Percentiles rank a stretch among this genome's conserved stretches.
These are phyloP conservation scores for Ochropleura plecta DNA, from an alignment of 2,888 invertebrate species.

Conservation along the genomic window DNA sequence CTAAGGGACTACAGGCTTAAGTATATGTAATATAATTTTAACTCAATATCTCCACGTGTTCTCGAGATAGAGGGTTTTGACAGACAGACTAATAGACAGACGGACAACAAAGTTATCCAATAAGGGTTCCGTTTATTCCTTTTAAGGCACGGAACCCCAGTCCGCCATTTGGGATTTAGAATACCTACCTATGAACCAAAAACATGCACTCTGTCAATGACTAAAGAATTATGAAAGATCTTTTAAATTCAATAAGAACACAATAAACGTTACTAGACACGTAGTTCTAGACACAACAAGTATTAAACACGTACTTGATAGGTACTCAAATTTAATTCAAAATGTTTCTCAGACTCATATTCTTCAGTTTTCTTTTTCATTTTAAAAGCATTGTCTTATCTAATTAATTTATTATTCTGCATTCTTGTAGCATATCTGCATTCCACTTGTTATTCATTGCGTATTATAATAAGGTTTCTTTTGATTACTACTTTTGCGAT, in stretches of 20 bases:
- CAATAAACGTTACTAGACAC: slow-evolving; percentile 5
- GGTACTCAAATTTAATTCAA: background rate
- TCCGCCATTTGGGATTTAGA: no score
- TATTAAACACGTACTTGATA: background rate
- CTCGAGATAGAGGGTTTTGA: no score
- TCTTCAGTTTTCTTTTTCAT: background rate
- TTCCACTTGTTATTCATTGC: background rate
- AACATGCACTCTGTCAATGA: background rate
- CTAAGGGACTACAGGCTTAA: no score
- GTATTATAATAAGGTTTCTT: background rate
- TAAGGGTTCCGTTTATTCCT: no score
- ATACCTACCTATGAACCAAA: background rate
- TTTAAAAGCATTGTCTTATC: background rate
- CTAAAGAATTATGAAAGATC: slow-evolving; percentile 3
- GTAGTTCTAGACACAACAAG: slow-evolving; percentile 2
- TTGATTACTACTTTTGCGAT: background rate
- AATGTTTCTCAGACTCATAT: background rate
- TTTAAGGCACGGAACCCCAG: no score
- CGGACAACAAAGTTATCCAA: no score
- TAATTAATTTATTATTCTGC: background rate
- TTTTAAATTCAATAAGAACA: slow-evolving; percentile 13
- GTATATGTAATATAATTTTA: no score
- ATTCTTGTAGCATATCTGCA: background rate
- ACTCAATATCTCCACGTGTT: no score
- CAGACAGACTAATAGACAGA: no score